Conservation (phyloP, 2,888 invertebrate species). For the Phrixothrix hirtus region DNA sequence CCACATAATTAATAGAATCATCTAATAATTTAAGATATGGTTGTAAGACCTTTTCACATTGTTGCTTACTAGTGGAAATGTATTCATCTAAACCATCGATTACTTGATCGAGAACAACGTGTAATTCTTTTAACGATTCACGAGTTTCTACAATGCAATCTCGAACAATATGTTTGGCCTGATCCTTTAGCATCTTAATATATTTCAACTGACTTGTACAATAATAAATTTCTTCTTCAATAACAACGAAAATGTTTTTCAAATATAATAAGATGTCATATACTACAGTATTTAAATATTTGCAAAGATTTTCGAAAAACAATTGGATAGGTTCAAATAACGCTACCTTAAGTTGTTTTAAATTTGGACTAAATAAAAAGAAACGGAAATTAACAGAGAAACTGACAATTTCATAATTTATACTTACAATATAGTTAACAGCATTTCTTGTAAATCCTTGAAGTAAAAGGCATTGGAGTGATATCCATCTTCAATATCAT, state of each 20-base stretch:
- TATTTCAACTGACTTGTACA: conserved; percentile 29
- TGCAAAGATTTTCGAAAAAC: conserved; percentile 18
- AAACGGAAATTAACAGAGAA: background rate
- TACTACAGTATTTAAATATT: too few relatives aligned
- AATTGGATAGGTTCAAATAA: conserved; percentile 3
- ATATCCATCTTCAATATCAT: conserved; percentile 56
- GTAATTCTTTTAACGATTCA: conserved; percentile 33
- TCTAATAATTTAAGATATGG: conserved; percentile 36
- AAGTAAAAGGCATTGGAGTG: conserved; percentile 57
- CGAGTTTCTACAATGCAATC: conserved; percentile 33
- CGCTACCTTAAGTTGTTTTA: background rate
- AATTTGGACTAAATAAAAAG: conserved; percentile 10
- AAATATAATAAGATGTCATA: background rate
- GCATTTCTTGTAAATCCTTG: conserved; percentile 46
- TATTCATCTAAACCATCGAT: conserved; percentile 33
- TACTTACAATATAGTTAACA: conserved; percentile 16
- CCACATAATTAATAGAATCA: conserved; percentile 36
- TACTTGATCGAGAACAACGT: conserved; percentile 21
- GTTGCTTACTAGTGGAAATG: conserved; percentile 17
- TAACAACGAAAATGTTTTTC: conserved; percentile 33
- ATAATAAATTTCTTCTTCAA: conserved; percentile 12
- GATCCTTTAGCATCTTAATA: conserved; percentile 32
- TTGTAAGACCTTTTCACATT: conserved; percentile 34
- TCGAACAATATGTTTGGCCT: conserved; percentile 34
- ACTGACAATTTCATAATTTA: background rate